Evolutionary conservation across 2,113 vertebrate genomes (phyloP), one percentile per base, ranked within the genome.

Genomic region (Poeciliopsis turrubarensis): DNA sequence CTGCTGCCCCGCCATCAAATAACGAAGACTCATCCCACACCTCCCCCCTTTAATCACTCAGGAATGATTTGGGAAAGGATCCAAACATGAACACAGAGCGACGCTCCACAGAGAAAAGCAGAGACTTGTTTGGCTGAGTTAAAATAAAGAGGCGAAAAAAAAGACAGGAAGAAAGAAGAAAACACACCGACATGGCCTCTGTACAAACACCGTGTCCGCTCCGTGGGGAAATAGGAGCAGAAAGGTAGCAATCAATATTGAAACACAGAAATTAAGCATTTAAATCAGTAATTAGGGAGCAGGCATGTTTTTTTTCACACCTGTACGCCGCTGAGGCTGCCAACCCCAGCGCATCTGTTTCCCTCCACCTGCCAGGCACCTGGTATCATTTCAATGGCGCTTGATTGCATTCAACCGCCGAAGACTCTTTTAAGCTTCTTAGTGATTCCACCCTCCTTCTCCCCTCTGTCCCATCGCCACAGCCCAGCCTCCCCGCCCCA

Each of bases 351-450:
- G 97, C 97, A 99, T 97, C 98, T 99, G 98, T 95, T 95, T 92
- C 93, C 92, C 92, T 95, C 95, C 98, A 99, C 98, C 98, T 99
- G 98, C 98, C 97, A 99, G 96, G 86, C 98, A 99, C 98, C 97
- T 99, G 97, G 95, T 97, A 93, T 57, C 93, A 86, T 95, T 95
- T 99, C 98, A 99, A 99, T 98, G 96, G 95, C 88, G 96, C 97
- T 95, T 99, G 98, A 99, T 99, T 99, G 96, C 97, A 96, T 95
- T 96, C 95, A 96, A 86, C 88, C 70, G 95, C 94, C 94, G 94
- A 96, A 95, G 94, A 91, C 97, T 97, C 97, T 97, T 97, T 96
- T 97, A 96, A 97, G 96, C 96, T 96, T 96, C 97, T 97, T 96
- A 96, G 96, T 94, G 95, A 96, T 69, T n/a, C 44, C 72, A 60